Conservation (phyloP, 1,140 invertebrate species). For the Maconellicoccus hirsutus region DNA sequence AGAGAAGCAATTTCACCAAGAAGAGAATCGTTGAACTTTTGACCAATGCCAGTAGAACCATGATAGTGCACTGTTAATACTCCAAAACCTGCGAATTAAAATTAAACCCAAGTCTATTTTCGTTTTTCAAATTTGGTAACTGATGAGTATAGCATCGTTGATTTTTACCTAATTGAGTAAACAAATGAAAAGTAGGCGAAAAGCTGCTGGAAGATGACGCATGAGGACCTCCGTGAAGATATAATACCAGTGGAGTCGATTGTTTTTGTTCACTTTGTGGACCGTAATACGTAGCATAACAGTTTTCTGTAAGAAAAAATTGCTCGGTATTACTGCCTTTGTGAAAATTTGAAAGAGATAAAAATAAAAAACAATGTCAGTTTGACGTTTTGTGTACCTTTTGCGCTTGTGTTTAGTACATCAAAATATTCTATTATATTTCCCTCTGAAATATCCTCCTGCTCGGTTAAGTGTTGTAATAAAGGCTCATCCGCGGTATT, state of each 20-base stretch:
- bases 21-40: constrained; percentile 57
- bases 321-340: no score
- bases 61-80: constrained; percentile 72
- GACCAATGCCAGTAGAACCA: constrained; percentile 73
- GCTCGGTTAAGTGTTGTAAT: background rate
- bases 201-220: background rate
- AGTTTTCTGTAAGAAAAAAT: background rate
- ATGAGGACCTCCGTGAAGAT: constrained; percentile 3
- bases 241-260: background rate
- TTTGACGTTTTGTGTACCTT: no score
- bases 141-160: no score
- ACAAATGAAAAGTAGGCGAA: background rate
- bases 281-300: constrained; percentile 2
- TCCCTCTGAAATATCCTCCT: background rate
- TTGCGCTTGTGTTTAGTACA: background rate
- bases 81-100: constrained; percentile 65
- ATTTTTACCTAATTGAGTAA: background rate
- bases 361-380: no score
- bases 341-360: no score
- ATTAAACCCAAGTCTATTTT: no score
- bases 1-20: constrained; percentile 58
- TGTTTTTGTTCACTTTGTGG: background rate
- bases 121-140: no score
- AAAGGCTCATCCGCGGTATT: background rate
- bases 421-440: background rate